phyloP scores from a whole-genome alignment of 2,888 invertebrate genomes.

The Leptarthrus brevirostris region DNA sequence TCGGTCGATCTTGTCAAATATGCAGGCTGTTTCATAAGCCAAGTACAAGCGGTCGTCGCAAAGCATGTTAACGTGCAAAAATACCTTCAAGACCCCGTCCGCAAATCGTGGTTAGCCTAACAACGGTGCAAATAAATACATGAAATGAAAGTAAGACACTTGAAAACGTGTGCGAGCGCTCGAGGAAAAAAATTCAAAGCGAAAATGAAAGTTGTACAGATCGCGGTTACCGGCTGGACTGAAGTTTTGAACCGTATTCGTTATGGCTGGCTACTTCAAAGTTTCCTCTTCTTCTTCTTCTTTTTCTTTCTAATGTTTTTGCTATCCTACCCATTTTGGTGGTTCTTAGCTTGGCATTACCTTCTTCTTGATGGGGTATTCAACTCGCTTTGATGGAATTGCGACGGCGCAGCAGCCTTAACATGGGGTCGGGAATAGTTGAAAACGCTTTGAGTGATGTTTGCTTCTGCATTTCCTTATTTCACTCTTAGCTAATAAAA shows the following conservation, averaged over 20 bases:
- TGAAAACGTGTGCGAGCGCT: conserved; percentile 24
- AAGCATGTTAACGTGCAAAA: background rate
- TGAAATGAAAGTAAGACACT: conserved; percentile 27
- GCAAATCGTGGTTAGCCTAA: conserved; percentile 3
- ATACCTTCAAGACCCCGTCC: background rate
- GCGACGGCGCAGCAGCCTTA: no score
- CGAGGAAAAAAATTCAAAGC: conserved; percentile 25
- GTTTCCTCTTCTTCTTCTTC: no score
- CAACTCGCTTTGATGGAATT: no score
- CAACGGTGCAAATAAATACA: conserved; percentile 15
- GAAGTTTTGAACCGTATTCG: no score
- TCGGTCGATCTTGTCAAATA: conserved; percentile 37
- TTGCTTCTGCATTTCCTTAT: conserved; percentile 36
- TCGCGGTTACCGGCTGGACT: no score
- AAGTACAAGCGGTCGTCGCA: conserved; percentile 21
- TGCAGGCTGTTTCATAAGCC: conserved; percentile 33
- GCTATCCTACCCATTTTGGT: no score
- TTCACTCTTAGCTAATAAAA: conserved; percentile 35
- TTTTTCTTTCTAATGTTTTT: no score
- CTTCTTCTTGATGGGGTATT: no score
- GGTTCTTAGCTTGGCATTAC: no score
- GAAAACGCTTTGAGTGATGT: no score
- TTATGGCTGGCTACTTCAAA: no score
- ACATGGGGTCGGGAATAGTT: no score
- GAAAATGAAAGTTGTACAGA: conserved; percentile 47